Percentiles rank a stretch among this genome's conserved stretches.
These are phyloP conservation scores for Xiphydria camelus DNA, from an alignment of 2,888 invertebrate genomes.

Conservation along the genomic window DNA sequence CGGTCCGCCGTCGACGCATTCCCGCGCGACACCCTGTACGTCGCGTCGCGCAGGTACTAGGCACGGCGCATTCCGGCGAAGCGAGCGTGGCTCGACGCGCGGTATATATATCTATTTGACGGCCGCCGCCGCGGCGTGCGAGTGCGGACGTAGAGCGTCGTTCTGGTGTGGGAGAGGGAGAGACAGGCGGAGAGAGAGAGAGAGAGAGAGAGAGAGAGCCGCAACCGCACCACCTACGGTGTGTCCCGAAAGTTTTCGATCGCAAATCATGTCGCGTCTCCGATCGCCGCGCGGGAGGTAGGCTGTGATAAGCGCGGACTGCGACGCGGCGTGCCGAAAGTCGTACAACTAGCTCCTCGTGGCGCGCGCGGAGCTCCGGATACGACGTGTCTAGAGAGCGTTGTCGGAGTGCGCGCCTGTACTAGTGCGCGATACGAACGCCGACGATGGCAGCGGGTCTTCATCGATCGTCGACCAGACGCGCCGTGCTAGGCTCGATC, in stretches of 20 bases:
- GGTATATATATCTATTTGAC: slow-evolving; percentile 20
- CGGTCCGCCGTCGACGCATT: not conserved
- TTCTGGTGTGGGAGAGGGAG: slow-evolving; percentile 17
- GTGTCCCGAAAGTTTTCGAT: slow-evolving; percentile 44
- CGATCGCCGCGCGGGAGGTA: slow-evolving; percentile 1
- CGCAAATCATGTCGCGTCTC: slow-evolving; percentile 40
- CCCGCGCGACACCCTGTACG: slow-evolving; percentile 27
- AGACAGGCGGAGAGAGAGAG: slow-evolving; percentile 6
- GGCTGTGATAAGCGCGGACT: too few species aligned
- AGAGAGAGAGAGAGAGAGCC: slow-evolving; percentile 12
- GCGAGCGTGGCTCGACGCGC: slow-evolving; percentile 27
- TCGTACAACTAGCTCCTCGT: too few species aligned
- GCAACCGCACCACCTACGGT: slow-evolving; percentile 28
- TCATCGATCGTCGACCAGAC: too few species aligned
- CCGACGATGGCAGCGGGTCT: too few species aligned
- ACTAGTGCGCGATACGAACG: too few species aligned
- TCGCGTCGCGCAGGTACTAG: slow-evolving; percentile 30
- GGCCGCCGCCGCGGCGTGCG: slow-evolving; percentile 25
- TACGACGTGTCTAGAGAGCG: too few species aligned
- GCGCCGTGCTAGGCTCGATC: too few species aligned
- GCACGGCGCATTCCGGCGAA: slow-evolving; percentile 36
- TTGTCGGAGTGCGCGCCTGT: too few species aligned
- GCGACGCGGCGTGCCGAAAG: too few species aligned
- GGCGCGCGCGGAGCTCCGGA: slow-evolving; percentile 22
- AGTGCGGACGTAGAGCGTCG: slow-evolving; percentile 21